Percentiles rank a stretch among this genome's conserved stretches.
phyloP scores from a whole-genome alignment of 2,888 invertebrate genomes.

The Caprella mutica region DNA sequence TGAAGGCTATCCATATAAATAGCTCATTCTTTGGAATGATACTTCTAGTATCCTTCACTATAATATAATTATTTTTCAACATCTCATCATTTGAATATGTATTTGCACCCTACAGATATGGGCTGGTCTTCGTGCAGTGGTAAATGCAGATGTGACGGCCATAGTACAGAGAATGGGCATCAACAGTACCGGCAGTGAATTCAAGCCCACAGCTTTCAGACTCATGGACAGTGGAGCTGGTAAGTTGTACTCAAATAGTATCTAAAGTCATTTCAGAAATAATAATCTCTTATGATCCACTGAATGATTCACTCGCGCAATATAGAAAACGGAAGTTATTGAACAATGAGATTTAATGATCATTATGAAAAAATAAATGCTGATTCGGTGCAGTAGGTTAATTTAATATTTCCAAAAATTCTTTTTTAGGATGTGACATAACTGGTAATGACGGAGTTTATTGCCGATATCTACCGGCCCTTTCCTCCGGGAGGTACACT shows the following conservation, averaged over 20 bases:
- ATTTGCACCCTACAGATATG: constrained; percentile 5
- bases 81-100: neutral
- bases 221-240: constrained; percentile 29
- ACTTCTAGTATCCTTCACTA: neutral
- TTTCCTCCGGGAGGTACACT: constrained; percentile 21
- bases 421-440: constrained; percentile 20
- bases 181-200: constrained; percentile 29
- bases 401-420: neutral
- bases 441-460: constrained; percentile 27
- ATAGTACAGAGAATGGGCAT: constrained; percentile 22
- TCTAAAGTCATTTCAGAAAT: no score
- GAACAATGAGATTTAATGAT: no score
- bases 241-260: no score
- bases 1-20: neutral
- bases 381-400: neutral
- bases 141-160: constrained; percentile 22
- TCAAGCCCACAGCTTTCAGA: constrained; percentile 16
- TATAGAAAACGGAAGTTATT: no score
- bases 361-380: no score
- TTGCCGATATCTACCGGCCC: constrained; percentile 29
- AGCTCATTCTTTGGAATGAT: neutral
- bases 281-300: no score
- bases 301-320: no score
- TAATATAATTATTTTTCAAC: neutral
- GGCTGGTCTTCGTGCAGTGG: constrained; percentile 18